Evolutionary conservation across 2,888 invertebrate genomes (phyloP).

Genomic region (Agrotis exclamationis): DNA sequence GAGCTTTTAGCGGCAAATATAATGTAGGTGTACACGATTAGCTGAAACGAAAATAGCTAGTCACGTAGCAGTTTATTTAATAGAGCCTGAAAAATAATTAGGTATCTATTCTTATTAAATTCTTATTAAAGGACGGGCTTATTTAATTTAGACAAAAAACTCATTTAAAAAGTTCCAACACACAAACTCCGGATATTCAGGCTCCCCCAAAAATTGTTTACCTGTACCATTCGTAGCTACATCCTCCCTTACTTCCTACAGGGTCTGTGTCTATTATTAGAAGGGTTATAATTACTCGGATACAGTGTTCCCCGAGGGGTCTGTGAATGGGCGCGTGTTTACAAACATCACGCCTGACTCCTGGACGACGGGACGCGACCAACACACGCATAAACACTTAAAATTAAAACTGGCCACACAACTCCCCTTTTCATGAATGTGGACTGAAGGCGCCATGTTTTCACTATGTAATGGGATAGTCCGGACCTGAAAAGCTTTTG

Average conservation of each 20-base stretch:
- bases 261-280: constrained; percentile 62
- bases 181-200: constrained; percentile 26
- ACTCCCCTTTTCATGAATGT: constrained; percentile 63
- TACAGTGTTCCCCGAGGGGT: constrained; percentile 60
- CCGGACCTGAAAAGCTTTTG: constrained; percentile 21
- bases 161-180: neutral
- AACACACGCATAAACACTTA: constrained; percentile 75
- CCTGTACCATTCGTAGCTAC: constrained; percentile 51
- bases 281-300: constrained; percentile 63
- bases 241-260: constrained; percentile 63
- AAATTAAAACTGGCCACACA: constrained; percentile 79
- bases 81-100: neutral
- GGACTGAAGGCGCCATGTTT: constrained; percentile 46
- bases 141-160: neutral
- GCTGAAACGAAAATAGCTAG: neutral
- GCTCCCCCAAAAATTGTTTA: constrained; percentile 42
- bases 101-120: too few relatives aligned
- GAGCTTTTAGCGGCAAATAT: constrained; percentile 12
- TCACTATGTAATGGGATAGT: constrained; percentile 43
- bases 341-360: constrained; percentile 86
- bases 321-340: constrained; percentile 85
- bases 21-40: neutral
- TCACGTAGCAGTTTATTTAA: too few relatives aligned
- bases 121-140: too few relatives aligned
- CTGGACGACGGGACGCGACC: constrained; percentile 68